These are phyloP conservation scores for Rhagium mordax DNA, from an alignment of 2,888 invertebrate genomes.

Conservation along the genomic window DNA sequence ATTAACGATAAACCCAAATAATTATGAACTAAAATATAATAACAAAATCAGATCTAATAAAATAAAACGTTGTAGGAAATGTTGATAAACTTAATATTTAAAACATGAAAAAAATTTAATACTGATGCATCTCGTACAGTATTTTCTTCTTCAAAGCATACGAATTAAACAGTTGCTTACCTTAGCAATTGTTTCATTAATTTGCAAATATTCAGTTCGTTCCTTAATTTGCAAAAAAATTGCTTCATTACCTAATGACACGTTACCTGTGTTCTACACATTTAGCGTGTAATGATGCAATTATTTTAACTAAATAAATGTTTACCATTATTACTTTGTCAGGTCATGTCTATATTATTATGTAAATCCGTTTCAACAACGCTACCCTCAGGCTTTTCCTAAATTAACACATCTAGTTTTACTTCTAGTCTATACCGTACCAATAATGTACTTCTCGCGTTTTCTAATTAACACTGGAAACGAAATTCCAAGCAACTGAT, in stretches of 20 bases:
- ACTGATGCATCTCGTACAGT: no score
- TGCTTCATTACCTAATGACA: not conserved
- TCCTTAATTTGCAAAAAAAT: no score
- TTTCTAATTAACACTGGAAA: not conserved
- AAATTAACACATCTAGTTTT: constrained; percentile 16
- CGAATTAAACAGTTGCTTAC: no score
- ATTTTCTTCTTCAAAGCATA: no score
- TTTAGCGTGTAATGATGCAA: not conserved
- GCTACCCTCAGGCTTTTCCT: not conserved
- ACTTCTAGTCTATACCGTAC: constrained; percentile 1
- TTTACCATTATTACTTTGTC: not conserved
- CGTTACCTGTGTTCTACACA: not conserved
- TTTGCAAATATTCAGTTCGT: no score
- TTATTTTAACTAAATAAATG: not conserved
- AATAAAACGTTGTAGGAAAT: no score
- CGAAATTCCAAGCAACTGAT: not conserved
- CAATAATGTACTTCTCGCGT: not conserved
- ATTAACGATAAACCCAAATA: no score
- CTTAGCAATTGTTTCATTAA: no score
- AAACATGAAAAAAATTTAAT: no score
- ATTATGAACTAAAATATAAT: no score
- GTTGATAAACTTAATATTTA: no score
- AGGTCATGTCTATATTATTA: constrained; percentile 4
- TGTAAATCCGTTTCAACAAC: constrained; percentile 8
- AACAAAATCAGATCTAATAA: no score